Evolutionary conservation across 2,888 invertebrate genomes (phyloP), one percentile per base, ranked within the genome.

Genomic region (Coelinius sp.): DNA sequence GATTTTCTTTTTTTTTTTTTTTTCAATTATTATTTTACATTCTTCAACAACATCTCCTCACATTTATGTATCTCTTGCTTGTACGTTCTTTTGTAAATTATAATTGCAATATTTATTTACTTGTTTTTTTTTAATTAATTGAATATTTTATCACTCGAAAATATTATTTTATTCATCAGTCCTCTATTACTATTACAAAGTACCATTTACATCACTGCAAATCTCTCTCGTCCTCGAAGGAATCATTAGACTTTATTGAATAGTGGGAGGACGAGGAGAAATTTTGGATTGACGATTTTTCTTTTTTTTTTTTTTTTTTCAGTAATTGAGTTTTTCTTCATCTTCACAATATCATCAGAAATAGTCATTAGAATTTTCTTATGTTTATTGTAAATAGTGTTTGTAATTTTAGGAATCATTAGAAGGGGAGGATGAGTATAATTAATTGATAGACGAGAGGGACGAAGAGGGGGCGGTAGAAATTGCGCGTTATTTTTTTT

Each of bases 131-230:
- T 44, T 14, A 10, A 27, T 59, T 59, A 38, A 14, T 63, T 38
- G 24, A 44, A 67, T 62, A 67, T 46, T 59, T 56, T 67, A 38
- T 67, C 25, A 38, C 38, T 65, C 52, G 25, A 64, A 70, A 68
- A 67, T 67, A 56, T 53, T 64, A 66, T 67, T 44, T 52, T 63
- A 65, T 68, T 74, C 38, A 64, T 67, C 59, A 59, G 59, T 59
- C 31, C 17, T 59, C 31, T 59, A 59, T 59, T 35, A 31, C 41
- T 62, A 52, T 17, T 70, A 71, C 64, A 71, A 68, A 63, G 35
- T 76, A 72, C 71, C 76, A 71, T 75, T 76, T 76, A 78, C 76
- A 78, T 78, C 78, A 78, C 78, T 78, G 78, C 68, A 63, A 64
- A 76, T 76, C 73, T 76, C 74, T 73, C 67, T 63, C 68, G 74